phyloP scores from a whole-genome alignment of 2,888 invertebrate genomes.

The Tenodera sinensis region DNA sequence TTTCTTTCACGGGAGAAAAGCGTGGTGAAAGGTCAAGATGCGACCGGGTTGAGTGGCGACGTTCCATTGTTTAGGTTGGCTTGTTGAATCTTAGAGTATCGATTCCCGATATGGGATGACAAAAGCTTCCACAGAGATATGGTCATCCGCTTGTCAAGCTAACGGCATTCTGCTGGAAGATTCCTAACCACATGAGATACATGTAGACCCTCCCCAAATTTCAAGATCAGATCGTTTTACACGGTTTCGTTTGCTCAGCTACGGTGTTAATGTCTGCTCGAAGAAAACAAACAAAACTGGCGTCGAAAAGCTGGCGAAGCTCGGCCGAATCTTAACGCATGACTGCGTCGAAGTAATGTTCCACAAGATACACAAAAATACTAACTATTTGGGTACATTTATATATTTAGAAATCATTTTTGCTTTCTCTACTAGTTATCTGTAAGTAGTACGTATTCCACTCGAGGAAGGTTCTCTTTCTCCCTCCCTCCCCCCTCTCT shows the following conservation, averaged over 20 bases:
- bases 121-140: neutral
- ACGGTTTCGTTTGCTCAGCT: neutral
- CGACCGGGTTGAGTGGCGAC: neutral
- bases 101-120: neutral
- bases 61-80: neutral
- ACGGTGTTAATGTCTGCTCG: neutral
- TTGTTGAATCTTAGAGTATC: neutral
- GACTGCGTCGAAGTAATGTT: no score
- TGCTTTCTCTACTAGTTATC: no score
- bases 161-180: neutral
- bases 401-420: no score
- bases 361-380: no score
- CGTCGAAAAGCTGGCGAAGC: neutral
- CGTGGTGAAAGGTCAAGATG: neutral
- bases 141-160: neutral
- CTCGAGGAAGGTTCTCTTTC: no score
- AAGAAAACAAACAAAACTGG: neutral
- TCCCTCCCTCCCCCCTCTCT: no score
- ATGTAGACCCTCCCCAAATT: neutral
- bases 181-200: neutral
- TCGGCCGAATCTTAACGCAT: no score
- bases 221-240: neutral
- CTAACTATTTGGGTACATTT: no score
- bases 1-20: neutral
- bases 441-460: no score